A percentile compares a stretch with the other conserved stretches of the same genome.
These are phyloP conservation scores for Ischnura elegans DNA, from an alignment of 2,888 invertebrate species.

Conservation along the genomic window DNA sequence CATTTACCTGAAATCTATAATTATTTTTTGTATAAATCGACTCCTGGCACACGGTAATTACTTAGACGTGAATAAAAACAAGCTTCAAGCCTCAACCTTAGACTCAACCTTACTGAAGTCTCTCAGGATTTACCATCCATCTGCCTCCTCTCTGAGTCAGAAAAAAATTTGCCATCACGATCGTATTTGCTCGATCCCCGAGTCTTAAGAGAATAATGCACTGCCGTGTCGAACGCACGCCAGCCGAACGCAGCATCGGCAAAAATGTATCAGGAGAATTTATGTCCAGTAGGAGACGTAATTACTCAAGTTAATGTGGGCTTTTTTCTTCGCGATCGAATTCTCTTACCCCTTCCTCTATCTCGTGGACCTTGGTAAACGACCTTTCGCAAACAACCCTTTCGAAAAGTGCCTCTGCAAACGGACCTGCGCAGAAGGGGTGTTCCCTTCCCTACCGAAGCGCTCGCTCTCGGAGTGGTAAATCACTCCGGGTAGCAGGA, in stretches of 20 bases:
- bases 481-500: neutral
- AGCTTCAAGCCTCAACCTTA: neutral
- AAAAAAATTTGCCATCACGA: neutral
- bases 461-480: neutral
- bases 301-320: constrained; percentile 9
- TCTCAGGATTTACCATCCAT: too few relatives aligned
- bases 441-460: neutral
- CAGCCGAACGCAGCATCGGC: neutral
- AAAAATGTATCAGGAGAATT: neutral
- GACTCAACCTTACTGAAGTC: neutral
- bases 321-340: neutral
- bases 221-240: neutral
- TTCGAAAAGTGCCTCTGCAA: neutral
- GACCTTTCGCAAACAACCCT: constrained; percentile 1
- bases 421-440: constrained; percentile 19
- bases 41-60: too few relatives aligned
- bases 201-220: neutral
- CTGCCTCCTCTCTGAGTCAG: neutral
- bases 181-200: neutral
- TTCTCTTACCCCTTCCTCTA: neutral
- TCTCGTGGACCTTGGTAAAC: neutral
- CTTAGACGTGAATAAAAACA: neutral
- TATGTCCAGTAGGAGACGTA: neutral
- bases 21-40: too few relatives aligned
- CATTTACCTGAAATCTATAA: too few relatives aligned